These are phyloP conservation scores for Neodiprion virginianus DNA, from an alignment of 1,140 invertebrate species.

Conservation along the genomic window DNA sequence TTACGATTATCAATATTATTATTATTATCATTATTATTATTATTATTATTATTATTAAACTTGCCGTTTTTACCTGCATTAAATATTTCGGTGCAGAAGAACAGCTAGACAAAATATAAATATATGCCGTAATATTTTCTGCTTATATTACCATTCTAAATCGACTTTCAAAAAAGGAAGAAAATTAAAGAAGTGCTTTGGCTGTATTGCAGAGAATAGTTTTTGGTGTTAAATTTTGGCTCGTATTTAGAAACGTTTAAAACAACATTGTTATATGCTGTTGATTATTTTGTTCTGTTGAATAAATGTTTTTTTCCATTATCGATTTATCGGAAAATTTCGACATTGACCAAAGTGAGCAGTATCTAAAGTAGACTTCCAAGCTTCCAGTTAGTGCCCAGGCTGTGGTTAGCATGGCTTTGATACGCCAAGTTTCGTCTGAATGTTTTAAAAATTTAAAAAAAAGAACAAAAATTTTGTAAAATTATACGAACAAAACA, in stretches of 20 bases:
- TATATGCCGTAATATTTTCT: too few relatives aligned
- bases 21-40: too few relatives aligned
- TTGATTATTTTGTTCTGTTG: not conserved
- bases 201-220: too few relatives aligned
- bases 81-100: too few relatives aligned
- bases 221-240: too few relatives aligned
- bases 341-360: slow-evolving; percentile 3
- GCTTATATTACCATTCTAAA: too few relatives aligned
- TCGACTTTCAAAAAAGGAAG: not conserved
- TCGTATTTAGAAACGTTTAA: not conserved
- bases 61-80: too few relatives aligned
- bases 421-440: slow-evolving; percentile 1
- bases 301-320: not conserved
- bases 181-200: not conserved
- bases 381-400: not conserved
- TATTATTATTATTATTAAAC: not conserved
- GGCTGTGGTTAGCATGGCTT: slow-evolving; percentile 6
- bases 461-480: slow-evolving; percentile 4
- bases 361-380: slow-evolving; percentile 2
- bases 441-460: not conserved
- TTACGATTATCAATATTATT: too few relatives aligned
- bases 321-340: not conserved
- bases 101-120: too few relatives aligned
- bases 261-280: not conserved
- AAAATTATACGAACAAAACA: slow-evolving; percentile 9